Evolutionary conservation across 2,888 invertebrate genomes (phyloP).

Genomic region (Callosobruchus maculatus): DNA sequence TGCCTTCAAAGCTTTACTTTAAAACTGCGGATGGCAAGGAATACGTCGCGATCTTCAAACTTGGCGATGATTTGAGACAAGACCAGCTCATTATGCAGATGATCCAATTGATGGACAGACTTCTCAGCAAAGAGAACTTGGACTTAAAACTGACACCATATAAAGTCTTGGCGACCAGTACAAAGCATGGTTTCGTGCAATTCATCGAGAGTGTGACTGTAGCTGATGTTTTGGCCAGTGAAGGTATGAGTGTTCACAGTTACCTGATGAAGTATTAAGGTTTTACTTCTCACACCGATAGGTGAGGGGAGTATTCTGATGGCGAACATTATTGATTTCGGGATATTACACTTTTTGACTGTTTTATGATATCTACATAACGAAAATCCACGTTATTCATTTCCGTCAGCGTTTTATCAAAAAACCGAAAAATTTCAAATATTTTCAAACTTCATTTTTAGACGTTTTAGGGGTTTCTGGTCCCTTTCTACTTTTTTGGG

Average conservation of each 20-base stretch:
- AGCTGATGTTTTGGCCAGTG: conserved; percentile 83
- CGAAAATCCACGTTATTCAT: no score
- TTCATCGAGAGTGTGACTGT: conserved; percentile 91
- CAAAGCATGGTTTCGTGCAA: conserved; percentile 94
- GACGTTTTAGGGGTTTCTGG: no score
- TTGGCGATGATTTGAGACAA: conserved; percentile 95
- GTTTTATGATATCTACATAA: no score
- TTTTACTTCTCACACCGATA: no score
- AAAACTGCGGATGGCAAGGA: conserved; percentile 75
- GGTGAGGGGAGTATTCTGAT: no score
- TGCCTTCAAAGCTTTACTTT: conserved; percentile 92
- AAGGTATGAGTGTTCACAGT: conserved; percentile 52
- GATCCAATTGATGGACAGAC: conserved; percentile 96
- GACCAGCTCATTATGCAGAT: conserved; percentile 97
- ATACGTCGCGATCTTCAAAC: conserved; percentile 95
- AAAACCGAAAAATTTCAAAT: no score
- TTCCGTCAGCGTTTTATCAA: no score
- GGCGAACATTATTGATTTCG: no score
- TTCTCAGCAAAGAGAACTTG: conserved; percentile 89
- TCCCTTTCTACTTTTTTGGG: no score
- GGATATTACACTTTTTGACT: no score
- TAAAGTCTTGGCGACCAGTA: conserved; percentile 90
- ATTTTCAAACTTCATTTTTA: no score
- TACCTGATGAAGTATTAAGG: no score
- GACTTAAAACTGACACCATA: conserved; percentile 96